These are phyloP conservation scores for Acanthis flammea DNA, from an alignment of 2,797 vertebrate genomes.

Conservation along the genomic window DNA sequence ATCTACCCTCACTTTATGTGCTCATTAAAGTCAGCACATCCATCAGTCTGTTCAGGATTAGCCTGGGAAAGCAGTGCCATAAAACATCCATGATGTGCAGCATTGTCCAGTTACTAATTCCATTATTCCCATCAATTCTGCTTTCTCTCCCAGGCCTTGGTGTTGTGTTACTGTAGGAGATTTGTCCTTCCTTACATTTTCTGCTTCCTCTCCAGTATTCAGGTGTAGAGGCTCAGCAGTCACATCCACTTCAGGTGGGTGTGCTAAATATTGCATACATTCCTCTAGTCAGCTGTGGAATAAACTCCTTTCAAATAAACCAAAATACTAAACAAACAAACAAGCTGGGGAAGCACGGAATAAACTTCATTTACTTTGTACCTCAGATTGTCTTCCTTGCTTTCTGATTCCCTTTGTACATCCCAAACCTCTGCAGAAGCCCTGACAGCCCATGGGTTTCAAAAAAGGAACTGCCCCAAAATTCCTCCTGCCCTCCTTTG, in stretches of 20 bases:
- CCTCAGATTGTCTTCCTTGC: background rate
- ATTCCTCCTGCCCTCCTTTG: background rate
- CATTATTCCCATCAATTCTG: background rate
- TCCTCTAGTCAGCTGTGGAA: background rate
- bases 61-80: background rate
- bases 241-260: background rate
- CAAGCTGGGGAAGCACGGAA: background rate
- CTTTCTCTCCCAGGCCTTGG: accelerated
- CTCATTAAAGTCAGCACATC: background rate
- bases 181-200: background rate
- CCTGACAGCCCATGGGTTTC: background rate
- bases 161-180: background rate
- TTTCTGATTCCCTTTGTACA: background rate
- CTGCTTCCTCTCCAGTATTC: background rate
- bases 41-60: background rate
- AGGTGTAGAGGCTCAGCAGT: background rate
- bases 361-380: background rate
- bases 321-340: slow-evolving; percentile 26
- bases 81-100: background rate
- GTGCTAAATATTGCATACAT: background rate
- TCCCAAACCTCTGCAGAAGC: background rate
- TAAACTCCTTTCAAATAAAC: slow-evolving; percentile 14
- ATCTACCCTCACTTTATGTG: background rate
- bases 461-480: background rate
- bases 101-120: background rate